phyloP scores from a whole-genome alignment of 1,140 invertebrate genomes.

The Limonius californicus region DNA sequence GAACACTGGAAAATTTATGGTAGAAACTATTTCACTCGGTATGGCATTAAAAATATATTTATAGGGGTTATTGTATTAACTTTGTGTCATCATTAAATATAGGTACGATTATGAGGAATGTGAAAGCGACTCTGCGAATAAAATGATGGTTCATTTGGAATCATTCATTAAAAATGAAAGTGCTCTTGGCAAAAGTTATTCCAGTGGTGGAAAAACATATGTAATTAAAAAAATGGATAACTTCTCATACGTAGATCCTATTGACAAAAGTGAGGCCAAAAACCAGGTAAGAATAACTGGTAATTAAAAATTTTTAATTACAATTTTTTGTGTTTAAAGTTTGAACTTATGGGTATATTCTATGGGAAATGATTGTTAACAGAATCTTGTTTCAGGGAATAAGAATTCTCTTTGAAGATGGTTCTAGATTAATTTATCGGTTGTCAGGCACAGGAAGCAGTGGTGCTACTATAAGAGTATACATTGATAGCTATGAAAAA shows the following conservation, averaged over 20 bases:
- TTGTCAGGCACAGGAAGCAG: slow-evolving; percentile 96
- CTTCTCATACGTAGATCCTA: slow-evolving; percentile 91
- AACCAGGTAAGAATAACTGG: slow-evolving; percentile 85
- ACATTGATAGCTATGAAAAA: slow-evolving; percentile 85
- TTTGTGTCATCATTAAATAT: slow-evolving; percentile 41
- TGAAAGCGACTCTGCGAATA: slow-evolving; percentile 75
- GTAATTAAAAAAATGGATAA: slow-evolving; percentile 78
- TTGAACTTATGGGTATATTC: too few relatives aligned
- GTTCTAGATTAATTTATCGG: slow-evolving; percentile 87
- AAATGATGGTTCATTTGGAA: slow-evolving; percentile 82
- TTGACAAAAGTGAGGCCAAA: slow-evolving; percentile 84
- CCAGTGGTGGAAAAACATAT: slow-evolving; percentile 64
- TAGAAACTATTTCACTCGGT: slow-evolving; percentile 95
- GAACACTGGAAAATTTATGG: slow-evolving; percentile 91
- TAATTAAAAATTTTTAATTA: slow-evolving; percentile 68
- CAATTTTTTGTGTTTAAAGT: too few relatives aligned
- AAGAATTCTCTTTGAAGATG: slow-evolving; percentile 89
- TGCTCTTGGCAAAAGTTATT: slow-evolving; percentile 59
- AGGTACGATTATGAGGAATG: slow-evolving; percentile 98
- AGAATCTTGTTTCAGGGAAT: slow-evolving; percentile 78
- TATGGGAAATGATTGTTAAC: too few relatives aligned
- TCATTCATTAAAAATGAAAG: slow-evolving; percentile 57
- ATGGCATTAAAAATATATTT: slow-evolving; percentile 40
- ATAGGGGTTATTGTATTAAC: neutral
- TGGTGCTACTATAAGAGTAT: slow-evolving; percentile 93